Percentiles rank a stretch among this genome's conserved stretches.
phyloP scores from a whole-genome alignment of 1,140 invertebrate species.

The Popillia japonica region DNA sequence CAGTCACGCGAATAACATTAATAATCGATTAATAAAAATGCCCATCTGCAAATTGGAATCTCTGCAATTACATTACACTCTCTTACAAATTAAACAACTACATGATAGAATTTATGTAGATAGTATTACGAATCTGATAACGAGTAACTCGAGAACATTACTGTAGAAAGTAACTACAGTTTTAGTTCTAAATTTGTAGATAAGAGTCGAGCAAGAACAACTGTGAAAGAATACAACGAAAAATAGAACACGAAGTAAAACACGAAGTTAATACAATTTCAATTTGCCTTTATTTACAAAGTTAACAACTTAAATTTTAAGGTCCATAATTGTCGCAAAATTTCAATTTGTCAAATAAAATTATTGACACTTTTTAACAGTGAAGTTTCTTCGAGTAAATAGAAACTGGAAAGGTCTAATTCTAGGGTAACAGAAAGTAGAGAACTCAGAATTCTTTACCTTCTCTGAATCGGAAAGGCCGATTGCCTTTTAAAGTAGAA shows the following conservation, averaged over 20 bases:
- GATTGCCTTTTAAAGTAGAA: constrained; percentile 54
- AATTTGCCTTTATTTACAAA: constrained; percentile 5
- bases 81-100: too few relatives aligned
- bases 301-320: neutral
- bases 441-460: neutral
- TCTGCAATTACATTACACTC: too few relatives aligned
- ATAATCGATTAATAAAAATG: too few relatives aligned
- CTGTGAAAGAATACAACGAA: neutral
- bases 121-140: too few relatives aligned
- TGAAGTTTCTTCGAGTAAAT: constrained; percentile 32
- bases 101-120: too few relatives aligned
- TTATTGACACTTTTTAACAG: constrained; percentile 38
- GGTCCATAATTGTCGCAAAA: constrained; percentile 21
- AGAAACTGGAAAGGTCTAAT: constrained; percentile 41
- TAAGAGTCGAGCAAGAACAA: too few relatives aligned
- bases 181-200: too few relatives aligned
- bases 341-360: constrained; percentile 41
- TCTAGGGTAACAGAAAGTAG: constrained; percentile 40
- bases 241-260: neutral
- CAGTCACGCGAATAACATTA: too few relatives aligned
- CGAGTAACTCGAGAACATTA: too few relatives aligned
- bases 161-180: too few relatives aligned
- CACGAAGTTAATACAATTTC: neutral
- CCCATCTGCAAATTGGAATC: too few relatives aligned
- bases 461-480: constrained; percentile 41